Evolutionary conservation across 2,113 vertebrate species (phyloP), one percentile per base, ranked within the genome.

Genomic region (Saguinus midas): DNA sequence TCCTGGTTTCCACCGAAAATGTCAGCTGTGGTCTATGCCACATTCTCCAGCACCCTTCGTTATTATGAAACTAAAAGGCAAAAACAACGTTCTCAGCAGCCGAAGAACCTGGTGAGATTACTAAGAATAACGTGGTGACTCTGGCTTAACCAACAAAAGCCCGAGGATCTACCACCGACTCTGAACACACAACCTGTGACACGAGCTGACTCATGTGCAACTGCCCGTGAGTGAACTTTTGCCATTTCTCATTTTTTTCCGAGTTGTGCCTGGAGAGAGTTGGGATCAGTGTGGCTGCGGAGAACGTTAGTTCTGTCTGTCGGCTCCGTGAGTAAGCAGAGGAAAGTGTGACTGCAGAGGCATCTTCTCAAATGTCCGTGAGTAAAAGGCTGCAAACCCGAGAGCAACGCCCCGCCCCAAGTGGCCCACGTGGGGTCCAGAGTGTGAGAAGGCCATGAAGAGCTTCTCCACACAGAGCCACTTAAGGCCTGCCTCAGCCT

Each of bases 81-180:
- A 7, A 83, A 37, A 10, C 4, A 12, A 43, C 25, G n/a, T 2
- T 12, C 3, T 25, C 68, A 18, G n/a, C 61, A 29, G 5, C 12
- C 68, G 37, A 8, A 21, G 50, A 40, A 9, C 66, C 37, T 0
- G 3, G 73, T 1, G 27, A 81, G 75, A 20, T 5, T 7, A 11
- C 6, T 58, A 2, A 57, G 72, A 11, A 64, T 0, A 21, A 27
- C 0, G 18, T 25, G 8, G 40, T 10, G 0, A 16, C n/a, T 57
- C 32, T 37, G 58, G 43, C 9, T 68, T 61, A 29, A 57, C 58
- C 21, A 1, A 1, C 0, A 27, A n/a, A 84, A 40, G 3, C 14
- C 14, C 0, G 0, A 10, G 3, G 13, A 64, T 9, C n/a, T 5
- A 10, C 50, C 17, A 2, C 92, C 37, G 10, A 1, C 27, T 58